These are phyloP conservation scores for Protonibea diacanthus DNA, from an alignment of 2,797 vertebrate genomes.

Conservation along the genomic window DNA sequence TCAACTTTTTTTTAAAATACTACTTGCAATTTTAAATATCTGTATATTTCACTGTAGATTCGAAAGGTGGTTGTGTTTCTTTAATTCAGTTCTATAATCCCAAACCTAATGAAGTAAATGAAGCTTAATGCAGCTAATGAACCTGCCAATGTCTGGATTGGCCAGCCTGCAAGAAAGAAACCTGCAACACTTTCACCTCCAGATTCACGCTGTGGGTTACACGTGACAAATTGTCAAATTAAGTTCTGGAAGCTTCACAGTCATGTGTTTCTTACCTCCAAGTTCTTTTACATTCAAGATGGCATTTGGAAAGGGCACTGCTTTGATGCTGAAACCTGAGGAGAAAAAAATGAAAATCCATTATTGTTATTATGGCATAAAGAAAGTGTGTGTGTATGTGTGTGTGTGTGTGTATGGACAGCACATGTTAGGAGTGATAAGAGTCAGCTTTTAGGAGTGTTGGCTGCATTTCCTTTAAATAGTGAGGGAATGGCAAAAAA, in stretches of 20 bases:
- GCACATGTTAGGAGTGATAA: slow-evolving; percentile 33
- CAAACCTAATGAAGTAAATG: neutral
- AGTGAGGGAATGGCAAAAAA: slow-evolving; percentile 21
- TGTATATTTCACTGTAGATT: neutral
- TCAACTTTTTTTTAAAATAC: no score
- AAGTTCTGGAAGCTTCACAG: neutral
- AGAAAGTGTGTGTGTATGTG: neutral
- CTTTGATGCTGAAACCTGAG: slow-evolving; percentile 99
- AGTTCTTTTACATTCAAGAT: slow-evolving; percentile 99
- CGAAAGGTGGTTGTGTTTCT: neutral
- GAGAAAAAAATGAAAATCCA: slow-evolving; percentile 66
- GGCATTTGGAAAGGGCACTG: slow-evolving; percentile 97
- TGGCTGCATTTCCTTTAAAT: slow-evolving; percentile 39
- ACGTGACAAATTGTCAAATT: neutral
- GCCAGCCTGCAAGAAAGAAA: neutral
- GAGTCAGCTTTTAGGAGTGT: slow-evolving; percentile 40
- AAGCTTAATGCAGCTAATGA: neutral
- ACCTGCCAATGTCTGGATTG: neutral
- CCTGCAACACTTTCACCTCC: neutral
- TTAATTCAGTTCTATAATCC: neutral
- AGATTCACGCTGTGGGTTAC: neutral
- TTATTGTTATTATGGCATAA: slow-evolving; percentile 29
- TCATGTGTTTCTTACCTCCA: slow-evolving; percentile 89
- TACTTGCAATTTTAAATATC: no score
- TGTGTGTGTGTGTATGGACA: neutral